phyloP scores from a whole-genome alignment of 2,888 invertebrate species.

The Noctua pronuba region DNA sequence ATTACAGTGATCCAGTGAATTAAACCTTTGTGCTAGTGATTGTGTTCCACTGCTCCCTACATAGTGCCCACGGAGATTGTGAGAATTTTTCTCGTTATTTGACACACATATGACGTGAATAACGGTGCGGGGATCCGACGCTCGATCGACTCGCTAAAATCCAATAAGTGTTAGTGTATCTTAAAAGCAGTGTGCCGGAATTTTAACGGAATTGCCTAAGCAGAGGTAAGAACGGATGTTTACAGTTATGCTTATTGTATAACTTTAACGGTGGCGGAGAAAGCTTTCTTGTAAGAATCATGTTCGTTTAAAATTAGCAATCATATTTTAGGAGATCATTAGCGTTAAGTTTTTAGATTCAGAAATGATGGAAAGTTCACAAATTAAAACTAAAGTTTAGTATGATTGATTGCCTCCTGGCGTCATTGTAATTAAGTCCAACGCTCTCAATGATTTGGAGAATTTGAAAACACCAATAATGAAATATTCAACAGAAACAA shows the following conservation, averaged over 20 bases:
- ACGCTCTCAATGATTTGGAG: conserved; percentile 30
- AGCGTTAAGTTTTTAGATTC: conserved; percentile 29
- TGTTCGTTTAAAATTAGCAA: conserved; percentile 61
- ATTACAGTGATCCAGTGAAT: conserved; percentile 74
- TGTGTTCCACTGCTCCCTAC: conserved; percentile 77
- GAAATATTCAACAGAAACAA: conserved; percentile 66
- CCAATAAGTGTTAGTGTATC: conserved; percentile 87
- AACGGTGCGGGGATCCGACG: conserved; percentile 87
- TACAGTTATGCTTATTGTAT: conserved; percentile 89
- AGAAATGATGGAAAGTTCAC: conserved; percentile 47
- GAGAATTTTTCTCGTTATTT: conserved; percentile 84
- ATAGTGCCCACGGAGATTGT: conserved; percentile 73
- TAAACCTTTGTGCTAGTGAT: conserved; percentile 80
- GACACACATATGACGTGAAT: conserved; percentile 89
- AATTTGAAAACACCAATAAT: conserved; percentile 43
- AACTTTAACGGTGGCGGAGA: conserved; percentile 81
- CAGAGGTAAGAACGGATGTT: conserved; percentile 88
- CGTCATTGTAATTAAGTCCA: conserved; percentile 33
- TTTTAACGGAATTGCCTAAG: conserved; percentile 89
- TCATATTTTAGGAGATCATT: conserved; percentile 48
- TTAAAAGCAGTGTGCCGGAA: conserved; percentile 87
- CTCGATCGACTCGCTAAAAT: conserved; percentile 88
- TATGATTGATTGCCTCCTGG: conserved; percentile 39
- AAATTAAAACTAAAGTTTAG: conserved; percentile 21
- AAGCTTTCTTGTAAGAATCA: conserved; percentile 74